phyloP scores from a whole-genome alignment of 2,888 invertebrate genomes.

The Tanypteryx hageni region DNA sequence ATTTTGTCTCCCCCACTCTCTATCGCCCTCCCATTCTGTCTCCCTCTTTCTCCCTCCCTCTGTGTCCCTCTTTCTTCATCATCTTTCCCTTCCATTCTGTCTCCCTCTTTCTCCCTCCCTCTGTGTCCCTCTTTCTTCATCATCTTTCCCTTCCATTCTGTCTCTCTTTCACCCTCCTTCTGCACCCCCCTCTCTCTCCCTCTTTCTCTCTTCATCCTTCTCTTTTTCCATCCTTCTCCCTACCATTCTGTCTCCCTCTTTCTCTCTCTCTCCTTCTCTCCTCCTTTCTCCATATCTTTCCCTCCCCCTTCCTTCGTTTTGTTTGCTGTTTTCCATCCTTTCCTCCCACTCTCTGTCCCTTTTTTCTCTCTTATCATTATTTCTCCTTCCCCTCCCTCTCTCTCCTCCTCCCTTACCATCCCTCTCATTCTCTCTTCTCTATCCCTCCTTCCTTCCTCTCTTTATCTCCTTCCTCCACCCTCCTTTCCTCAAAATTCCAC shows the following conservation, averaged over 20 bases:
- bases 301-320: neutral
- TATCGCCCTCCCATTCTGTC: neutral
- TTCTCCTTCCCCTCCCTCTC: neutral
- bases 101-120: neutral
- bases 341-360: neutral
- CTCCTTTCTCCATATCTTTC: neutral
- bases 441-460: too few species aligned
- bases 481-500: too few species aligned
- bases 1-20: neutral
- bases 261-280: neutral
- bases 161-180: too few species aligned
- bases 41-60: neutral
- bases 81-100: neutral
- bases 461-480: neutral
- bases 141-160: too few species aligned
- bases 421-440: neutral
- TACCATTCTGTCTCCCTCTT: neutral
- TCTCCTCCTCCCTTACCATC: neutral
- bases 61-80: neutral
- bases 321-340: neutral
- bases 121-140: neutral
- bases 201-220: neutral
- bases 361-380: neutral
- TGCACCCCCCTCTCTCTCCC: neutral
- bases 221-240: neutral